These are phyloP conservation scores for Pteromalus puparum DNA, from an alignment of 1,140 invertebrate species.

Conservation along the genomic window DNA sequence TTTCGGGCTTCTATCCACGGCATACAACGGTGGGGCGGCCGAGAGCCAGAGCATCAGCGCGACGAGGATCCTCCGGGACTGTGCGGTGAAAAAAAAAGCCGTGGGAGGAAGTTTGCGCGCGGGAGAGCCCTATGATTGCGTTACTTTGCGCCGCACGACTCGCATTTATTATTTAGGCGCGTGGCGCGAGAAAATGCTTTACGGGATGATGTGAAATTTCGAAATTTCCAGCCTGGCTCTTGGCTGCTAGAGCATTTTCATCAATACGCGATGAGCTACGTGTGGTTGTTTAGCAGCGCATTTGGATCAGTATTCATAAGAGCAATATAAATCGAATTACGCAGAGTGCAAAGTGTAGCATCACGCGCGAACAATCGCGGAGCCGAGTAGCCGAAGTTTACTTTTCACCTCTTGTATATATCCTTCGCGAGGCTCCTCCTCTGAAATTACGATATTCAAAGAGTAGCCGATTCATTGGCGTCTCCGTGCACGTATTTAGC, in stretches of 20 bases:
- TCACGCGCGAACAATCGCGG: neutral
- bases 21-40: slow-evolving; percentile 49
- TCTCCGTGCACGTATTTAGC: neutral
- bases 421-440: neutral
- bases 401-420: neutral
- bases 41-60: slow-evolving; percentile 11
- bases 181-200: slow-evolving; percentile 41
- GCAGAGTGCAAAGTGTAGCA: neutral
- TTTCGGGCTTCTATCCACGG: slow-evolving; percentile 50
- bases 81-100: slow-evolving; percentile 54
- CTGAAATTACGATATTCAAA: neutral
- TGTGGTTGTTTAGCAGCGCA: neutral
- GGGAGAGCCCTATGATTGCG: slow-evolving; percentile 67
- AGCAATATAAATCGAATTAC: neutral
- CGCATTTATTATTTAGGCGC: slow-evolving; percentile 70
- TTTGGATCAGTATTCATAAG: neutral
- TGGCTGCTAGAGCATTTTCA: slow-evolving; percentile 2
- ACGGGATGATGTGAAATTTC: slow-evolving; percentile 2
- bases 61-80: slow-evolving; percentile 48
- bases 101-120: slow-evolving; percentile 48
- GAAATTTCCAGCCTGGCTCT: neutral
- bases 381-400: neutral
- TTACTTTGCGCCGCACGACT: slow-evolving; percentile 63
- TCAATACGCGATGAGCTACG: slow-evolving; percentile 18
- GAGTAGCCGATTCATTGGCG: neutral